Conservation (phyloP, 2,888 invertebrate species). For the Acronicta alni region DNA sequence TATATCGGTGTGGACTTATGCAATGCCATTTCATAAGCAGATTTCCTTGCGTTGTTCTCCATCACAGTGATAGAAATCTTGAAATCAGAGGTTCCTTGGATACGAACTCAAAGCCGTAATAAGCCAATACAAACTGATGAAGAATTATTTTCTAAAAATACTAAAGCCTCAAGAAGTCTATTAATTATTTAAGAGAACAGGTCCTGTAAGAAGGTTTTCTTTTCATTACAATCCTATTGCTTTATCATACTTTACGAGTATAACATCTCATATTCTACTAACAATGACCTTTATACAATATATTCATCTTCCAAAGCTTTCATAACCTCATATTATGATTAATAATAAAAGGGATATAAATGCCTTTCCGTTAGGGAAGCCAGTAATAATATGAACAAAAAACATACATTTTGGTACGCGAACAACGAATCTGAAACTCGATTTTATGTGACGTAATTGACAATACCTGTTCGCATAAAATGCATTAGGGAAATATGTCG, state of each 20-base stretch:
- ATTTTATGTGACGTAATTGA: constrained; percentile 48
- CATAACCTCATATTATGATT: constrained; percentile 31
- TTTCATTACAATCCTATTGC: background rate
- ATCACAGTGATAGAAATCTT: too few species aligned
- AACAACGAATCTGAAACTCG: constrained; percentile 34
- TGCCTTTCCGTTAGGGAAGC: constrained; percentile 20
- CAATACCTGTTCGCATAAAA: constrained; percentile 48
- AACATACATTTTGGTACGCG: constrained; percentile 33
- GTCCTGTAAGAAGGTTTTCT: background rate
- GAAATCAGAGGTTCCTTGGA: too few species aligned
- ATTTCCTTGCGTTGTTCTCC: too few species aligned
- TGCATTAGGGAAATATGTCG: constrained; percentile 50
- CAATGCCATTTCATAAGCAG: too few species aligned
- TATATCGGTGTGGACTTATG: too few species aligned
- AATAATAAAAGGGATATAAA: constrained; percentile 42
- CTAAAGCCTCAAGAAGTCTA: background rate
- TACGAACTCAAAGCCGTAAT: too few species aligned
- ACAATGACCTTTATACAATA: constrained; percentile 29
- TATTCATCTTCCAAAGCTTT: constrained; percentile 16
- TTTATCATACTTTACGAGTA: constrained; percentile 1
- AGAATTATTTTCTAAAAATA: background rate
- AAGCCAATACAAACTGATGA: background rate
- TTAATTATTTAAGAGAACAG: background rate
- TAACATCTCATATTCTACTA: constrained; percentile 16
- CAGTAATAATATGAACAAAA: constrained; percentile 33